Percentiles rank a stretch among this genome's conserved stretches.
These are phyloP conservation scores for Cryptoprocta ferox DNA, from an alignment of 2,797 vertebrate species.

Conservation along the genomic window DNA sequence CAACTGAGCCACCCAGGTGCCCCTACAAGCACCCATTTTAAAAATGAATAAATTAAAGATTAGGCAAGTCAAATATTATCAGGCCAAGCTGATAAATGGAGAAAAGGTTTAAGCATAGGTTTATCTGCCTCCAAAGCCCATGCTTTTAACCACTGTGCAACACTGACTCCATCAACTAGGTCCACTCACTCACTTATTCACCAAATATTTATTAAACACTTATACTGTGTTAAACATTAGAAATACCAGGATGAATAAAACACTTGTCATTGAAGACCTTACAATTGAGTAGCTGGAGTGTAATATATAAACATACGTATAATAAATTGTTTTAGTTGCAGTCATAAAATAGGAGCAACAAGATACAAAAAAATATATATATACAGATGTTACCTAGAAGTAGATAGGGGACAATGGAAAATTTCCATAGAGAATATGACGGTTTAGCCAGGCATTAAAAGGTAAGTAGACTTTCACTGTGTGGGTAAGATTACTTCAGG, in stretches of 20 bases:
- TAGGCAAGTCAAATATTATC: background rate
- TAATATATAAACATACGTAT: background rate
- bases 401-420: background rate
- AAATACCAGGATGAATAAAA: background rate
- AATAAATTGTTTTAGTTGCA: background rate
- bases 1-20: too few species aligned
- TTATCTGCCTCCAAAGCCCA: background rate
- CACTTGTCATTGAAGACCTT: background rate
- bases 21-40: background rate
- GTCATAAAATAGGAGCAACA: background rate
- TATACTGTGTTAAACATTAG: background rate
- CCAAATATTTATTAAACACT: background rate
- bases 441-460: background rate
- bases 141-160: background rate
- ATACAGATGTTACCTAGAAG: background rate
- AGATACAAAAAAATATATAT: background rate
- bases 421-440: background rate
- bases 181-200: conserved; percentile 1
- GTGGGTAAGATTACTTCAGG: background rate
- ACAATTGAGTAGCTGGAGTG: background rate
- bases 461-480: background rate
- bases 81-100: background rate
- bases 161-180: background rate
- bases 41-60: conserved; percentile 18
- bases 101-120: background rate